Evolutionary conservation across 2,888 invertebrate species (phyloP), one percentile per base, ranked within the genome.

Genomic region (Microctonus brassicae): DNA sequence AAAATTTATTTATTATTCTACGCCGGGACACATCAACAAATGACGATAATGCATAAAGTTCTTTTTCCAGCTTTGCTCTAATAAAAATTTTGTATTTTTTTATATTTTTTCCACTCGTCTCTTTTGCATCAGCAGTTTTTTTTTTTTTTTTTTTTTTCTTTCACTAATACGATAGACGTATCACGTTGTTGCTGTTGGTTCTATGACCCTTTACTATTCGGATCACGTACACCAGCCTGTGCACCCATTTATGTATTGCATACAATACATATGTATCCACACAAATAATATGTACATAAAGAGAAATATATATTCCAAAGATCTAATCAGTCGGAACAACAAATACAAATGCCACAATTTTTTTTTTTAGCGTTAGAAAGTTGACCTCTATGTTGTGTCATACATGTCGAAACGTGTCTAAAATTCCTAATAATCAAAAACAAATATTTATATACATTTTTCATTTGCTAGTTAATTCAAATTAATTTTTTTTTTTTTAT

Each of bases 151-250:
- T 34, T 13, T 13, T 60, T 36, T 34, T 60, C 17, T 52, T 68
- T 42, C 34, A 53, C 53, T 10, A 29, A 63, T 63, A 61, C n/a
- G 60, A 60, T 68, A 33, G 68, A 47, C 60, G 42, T 57, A 57
- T n/a, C n/a, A n/a, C n/a, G n/a, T 57, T 26, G n/a, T 68, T 61
- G 13, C 24, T 42, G 11, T 24, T 53, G 22, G 26, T 64, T 13
- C 57, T 24, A 57, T 57, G 57, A 57, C 9, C 58, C n/a, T 64
- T 52, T 52, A 24, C 33, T 39, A 70, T 65, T 64, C 64, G 42
- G 58, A 70, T 64, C 64, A 70, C 64, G 64, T 42, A 42, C 58
- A 24, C 24, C 33, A 64, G 20, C 47, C 52, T 64, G 58, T 39
- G 52, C 55, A 29, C 47, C 17, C 33, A 17, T 60, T 34, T 7